Percentiles rank a stretch among this genome's conserved stretches.
Conservation (phyloP, 64 coral and sea anemone species). For the Hydrozoanthus tunicans region DNA sequence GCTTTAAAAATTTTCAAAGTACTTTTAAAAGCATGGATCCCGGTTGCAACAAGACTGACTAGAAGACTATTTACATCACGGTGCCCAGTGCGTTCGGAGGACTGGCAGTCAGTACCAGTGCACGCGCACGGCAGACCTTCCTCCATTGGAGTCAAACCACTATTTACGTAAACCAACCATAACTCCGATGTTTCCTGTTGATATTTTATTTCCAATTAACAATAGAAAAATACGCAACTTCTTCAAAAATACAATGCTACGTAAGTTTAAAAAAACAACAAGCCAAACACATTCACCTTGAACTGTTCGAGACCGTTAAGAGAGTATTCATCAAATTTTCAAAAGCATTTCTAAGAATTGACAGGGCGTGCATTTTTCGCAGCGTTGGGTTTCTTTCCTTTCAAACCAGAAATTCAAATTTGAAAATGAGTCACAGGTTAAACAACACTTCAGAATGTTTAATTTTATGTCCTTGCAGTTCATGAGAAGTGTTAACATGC, state of each 20-base stretch:
- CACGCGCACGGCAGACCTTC: no score
- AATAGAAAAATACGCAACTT: constrained; percentile 1
- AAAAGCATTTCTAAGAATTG: constrained; percentile 5
- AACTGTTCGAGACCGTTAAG: background rate
- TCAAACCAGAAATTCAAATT: constrained; percentile 17
- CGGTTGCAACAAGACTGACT: no score
- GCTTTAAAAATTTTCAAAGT: no score
- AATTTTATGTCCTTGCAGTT: background rate
- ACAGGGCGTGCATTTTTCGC: background rate
- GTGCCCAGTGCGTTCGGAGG: no score
- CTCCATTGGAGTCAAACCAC: no score
- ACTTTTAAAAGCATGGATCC: no score
- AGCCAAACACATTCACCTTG: background rate
- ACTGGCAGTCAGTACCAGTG: no score
- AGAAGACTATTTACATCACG: no score
- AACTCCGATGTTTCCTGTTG: background rate
- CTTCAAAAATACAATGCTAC: background rate
- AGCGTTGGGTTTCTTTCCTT: background rate
- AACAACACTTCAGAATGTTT: background rate
- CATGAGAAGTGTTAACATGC: background rate
- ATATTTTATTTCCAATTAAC: background rate
- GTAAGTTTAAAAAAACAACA: background rate
- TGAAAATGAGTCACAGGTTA: background rate
- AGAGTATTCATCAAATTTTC: background rate
- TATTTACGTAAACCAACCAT: background rate